Evolutionary conservation across 2,113 vertebrate species (phyloP).

Genomic region (Siniperca chuatsi): DNA sequence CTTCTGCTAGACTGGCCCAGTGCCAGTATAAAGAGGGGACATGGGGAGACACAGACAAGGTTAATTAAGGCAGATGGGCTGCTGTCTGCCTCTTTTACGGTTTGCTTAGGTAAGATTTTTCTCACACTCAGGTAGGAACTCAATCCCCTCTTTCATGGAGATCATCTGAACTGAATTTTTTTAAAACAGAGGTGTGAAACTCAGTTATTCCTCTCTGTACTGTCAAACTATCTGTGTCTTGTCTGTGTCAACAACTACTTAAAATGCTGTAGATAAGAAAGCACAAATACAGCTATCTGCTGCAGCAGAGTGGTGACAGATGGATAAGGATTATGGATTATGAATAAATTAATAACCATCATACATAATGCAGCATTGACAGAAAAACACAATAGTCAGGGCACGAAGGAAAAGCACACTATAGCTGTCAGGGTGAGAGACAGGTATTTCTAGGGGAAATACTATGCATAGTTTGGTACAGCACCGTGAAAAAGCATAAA

Average conservation of each 20-base stretch:
- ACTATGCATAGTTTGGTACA: neutral
- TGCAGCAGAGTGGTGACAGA: constrained; percentile 20
- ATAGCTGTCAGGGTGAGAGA: constrained; percentile 37
- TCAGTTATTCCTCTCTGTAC: neutral
- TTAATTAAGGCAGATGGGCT: constrained; percentile 67
- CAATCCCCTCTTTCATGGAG: constrained; percentile 23
- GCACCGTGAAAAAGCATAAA: constrained; percentile 18
- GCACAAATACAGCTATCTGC: constrained; percentile 16
- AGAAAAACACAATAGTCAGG: constrained; percentile 25
- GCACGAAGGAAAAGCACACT: neutral
- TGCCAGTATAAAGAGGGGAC: constrained; percentile 57
- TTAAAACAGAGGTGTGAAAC: constrained; percentile 12
- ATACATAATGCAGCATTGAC: constrained; percentile 34
- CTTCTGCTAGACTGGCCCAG: constrained; percentile 59
- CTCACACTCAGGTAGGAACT: constrained; percentile 19
- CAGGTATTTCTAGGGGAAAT: constrained; percentile 33
- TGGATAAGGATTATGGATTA: constrained; percentile 22
- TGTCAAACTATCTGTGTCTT: constrained; percentile 10
- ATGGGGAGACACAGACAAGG: constrained; percentile 66
- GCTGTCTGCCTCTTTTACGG: constrained; percentile 44
- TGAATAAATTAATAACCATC: constrained; percentile 41
- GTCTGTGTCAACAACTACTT: constrained; percentile 9
- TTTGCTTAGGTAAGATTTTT: constrained; percentile 26
- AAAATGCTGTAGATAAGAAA: constrained; percentile 46
- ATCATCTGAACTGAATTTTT: constrained; percentile 23